phyloP scores from a whole-genome alignment of 2,888 invertebrate genomes.

The Caenorhabditis sinica region DNA sequence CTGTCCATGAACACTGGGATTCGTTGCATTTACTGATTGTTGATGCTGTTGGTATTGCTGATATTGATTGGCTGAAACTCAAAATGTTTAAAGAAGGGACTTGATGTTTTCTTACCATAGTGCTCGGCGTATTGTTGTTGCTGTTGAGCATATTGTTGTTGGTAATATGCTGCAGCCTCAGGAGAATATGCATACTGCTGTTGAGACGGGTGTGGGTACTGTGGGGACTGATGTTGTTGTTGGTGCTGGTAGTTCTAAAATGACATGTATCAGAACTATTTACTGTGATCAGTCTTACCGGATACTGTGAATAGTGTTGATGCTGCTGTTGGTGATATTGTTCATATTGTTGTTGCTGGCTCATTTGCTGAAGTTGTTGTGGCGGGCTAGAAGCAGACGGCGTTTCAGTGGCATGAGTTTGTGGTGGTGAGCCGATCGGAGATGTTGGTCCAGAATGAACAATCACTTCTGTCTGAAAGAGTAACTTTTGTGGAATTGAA shows the following conservation, averaged over 20 bases:
- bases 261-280: background rate
- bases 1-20: constrained; percentile 59
- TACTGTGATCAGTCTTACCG: too few species aligned
- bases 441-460: constrained; percentile 75
- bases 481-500: background rate
- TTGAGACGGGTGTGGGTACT: constrained; percentile 32
- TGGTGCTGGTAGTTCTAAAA: constrained; percentile 35
- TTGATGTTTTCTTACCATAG: constrained; percentile 10
- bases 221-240: constrained; percentile 34
- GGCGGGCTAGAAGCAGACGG: constrained; percentile 14
- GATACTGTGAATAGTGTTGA: constrained; percentile 34
- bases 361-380: constrained; percentile 37
- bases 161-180: constrained; percentile 53
- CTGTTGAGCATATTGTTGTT: constrained; percentile 48
- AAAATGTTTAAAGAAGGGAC: background rate
- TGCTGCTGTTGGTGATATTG: constrained; percentile 46
- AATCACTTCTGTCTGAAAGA: constrained; percentile 69
- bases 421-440: constrained; percentile 60
- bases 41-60: constrained; percentile 62
- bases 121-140: constrained; percentile 53
- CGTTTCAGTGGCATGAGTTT: constrained; percentile 2
- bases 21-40: constrained; percentile 29
- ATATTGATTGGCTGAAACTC: constrained; percentile 41
- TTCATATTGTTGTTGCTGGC: constrained; percentile 47
- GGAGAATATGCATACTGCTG: constrained; percentile 52